Evolutionary conservation across 2,113 vertebrate genomes (phyloP).

Genomic region (Neomonachus schauinslandi): DNA sequence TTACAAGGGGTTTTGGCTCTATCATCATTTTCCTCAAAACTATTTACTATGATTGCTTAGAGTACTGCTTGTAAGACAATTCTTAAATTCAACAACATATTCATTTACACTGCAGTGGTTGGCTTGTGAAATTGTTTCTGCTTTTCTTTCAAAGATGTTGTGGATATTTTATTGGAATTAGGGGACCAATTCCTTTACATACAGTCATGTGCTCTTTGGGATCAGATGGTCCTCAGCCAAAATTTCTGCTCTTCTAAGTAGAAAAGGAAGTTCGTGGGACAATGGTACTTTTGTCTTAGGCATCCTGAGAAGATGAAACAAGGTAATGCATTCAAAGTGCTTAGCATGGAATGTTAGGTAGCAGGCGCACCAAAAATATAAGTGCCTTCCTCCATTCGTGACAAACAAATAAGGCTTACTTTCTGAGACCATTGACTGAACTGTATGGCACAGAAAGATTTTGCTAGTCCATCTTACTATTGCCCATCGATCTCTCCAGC

Average conservation of each 20-base stretch:
- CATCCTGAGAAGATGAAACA: neutral
- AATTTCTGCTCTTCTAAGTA: neutral
- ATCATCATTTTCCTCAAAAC: neutral
- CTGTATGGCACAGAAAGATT: neutral
- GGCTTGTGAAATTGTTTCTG: conserved; percentile 32
- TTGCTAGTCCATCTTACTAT: neutral
- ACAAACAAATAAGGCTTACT: neutral
- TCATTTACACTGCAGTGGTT: neutral
- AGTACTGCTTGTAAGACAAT: neutral
- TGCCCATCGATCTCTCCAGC: neutral
- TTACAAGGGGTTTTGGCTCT: neutral
- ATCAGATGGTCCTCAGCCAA: neutral
- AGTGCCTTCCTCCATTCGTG: neutral
- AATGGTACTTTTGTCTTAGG: neutral
- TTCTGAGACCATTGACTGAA: neutral
- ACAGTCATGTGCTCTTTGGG: neutral
- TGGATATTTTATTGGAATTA: neutral
- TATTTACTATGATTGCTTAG: neutral
- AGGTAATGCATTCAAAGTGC: neutral
- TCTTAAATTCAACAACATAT: neutral
- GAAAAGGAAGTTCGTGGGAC: neutral
- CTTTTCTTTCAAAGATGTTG: conserved; percentile 22
- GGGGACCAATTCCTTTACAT: neutral
- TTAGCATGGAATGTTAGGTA: neutral
- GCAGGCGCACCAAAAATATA: neutral